These are phyloP conservation scores for Lucilia cuprina DNA, from an alignment of 1,140 invertebrate species.

Conservation along the genomic window DNA sequence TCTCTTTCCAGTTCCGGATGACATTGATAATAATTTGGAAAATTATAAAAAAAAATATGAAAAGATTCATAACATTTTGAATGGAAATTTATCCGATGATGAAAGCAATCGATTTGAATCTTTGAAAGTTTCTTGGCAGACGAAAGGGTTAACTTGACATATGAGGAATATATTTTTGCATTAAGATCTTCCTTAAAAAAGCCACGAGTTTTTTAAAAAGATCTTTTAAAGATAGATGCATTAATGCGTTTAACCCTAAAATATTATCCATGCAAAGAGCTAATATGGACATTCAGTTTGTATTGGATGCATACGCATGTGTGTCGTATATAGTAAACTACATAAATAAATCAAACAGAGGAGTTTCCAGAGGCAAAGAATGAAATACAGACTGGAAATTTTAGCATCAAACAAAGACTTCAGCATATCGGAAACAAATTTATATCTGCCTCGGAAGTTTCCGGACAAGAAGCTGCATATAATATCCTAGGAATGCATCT, in stretches of 20 bases:
- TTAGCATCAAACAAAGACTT: slow-evolving; percentile 24
- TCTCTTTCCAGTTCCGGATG: too few species aligned
- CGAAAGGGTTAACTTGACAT: not conserved
- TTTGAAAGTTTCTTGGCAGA: slow-evolving; percentile 30
- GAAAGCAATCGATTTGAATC: not conserved
- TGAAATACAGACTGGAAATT: slow-evolving; percentile 23
- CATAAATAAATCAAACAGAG: slow-evolving; percentile 42
- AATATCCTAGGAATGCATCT: slow-evolving; percentile 22
- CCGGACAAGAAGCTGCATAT: slow-evolving; percentile 37
- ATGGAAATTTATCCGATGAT: not conserved
- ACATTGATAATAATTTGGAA: slow-evolving; percentile 40
- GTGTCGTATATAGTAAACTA: slow-evolving; percentile 46
- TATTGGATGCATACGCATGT: slow-evolving; percentile 51
- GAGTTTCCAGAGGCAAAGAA: slow-evolving; percentile 34
- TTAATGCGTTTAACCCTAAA: slow-evolving; percentile 51
- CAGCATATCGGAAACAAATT: not conserved
- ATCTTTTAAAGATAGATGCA: slow-evolving; percentile 39
- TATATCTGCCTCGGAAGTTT: slow-evolving; percentile 27
- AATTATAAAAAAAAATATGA: slow-evolving; percentile 11
- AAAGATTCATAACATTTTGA: slow-evolving; percentile 20
- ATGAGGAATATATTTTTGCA: slow-evolving; percentile 26
- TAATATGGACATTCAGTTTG: slow-evolving; percentile 56
- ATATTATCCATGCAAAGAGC: slow-evolving; percentile 46
- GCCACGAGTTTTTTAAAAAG: slow-evolving; percentile 40
- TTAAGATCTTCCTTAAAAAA: slow-evolving; percentile 32